Evolutionary conservation across 1,140 invertebrate species (phyloP).

Genomic region (Drosophila asahinai): DNA sequence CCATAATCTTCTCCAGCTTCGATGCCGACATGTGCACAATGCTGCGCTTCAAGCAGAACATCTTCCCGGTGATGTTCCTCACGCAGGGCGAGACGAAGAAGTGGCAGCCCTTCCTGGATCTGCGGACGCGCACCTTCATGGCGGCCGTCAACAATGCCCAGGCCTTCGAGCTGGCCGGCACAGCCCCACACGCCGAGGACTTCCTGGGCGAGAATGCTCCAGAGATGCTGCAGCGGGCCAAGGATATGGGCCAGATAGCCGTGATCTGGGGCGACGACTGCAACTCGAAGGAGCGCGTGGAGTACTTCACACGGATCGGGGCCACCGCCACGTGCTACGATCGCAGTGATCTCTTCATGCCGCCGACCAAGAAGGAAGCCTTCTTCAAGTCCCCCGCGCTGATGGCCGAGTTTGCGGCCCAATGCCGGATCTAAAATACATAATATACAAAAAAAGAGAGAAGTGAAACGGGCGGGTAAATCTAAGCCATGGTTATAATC

Average conservation of each 20-base stretch:
- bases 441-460: neutral
- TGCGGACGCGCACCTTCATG: slow-evolving; percentile 91
- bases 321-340: slow-evolving; percentile 97
- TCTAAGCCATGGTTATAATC: slow-evolving; percentile 30
- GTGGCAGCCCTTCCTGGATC: slow-evolving; percentile 93
- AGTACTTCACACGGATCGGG: slow-evolving; percentile 93
- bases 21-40: slow-evolving; percentile 97
- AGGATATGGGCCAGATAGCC: slow-evolving; percentile 91
- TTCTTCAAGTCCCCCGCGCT: slow-evolving; percentile 77
- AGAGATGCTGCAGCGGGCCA: slow-evolving; percentile 90
- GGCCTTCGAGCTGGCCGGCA: slow-evolving; percentile 92
- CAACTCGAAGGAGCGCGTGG: slow-evolving; percentile 93
- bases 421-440: slow-evolving; percentile 59
- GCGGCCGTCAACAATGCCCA: slow-evolving; percentile 93
- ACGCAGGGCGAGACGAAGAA: slow-evolving; percentile 93
- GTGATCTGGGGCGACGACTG: slow-evolving; percentile 99
- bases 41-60: slow-evolving; percentile 96
- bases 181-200: slow-evolving; percentile 96
- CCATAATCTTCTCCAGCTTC: slow-evolving; percentile 97
- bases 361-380: slow-evolving; percentile 62
- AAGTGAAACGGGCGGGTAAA: slow-evolving; percentile 51
- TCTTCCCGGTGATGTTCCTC: slow-evolving; percentile 96
- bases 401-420: slow-evolving; percentile 73
- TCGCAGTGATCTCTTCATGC: slow-evolving; percentile 89
- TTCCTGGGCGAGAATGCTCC: slow-evolving; percentile 90